Conservation (phyloP, 2,797 vertebrate genomes). For the Threskiornis aethiopicus region DNA sequence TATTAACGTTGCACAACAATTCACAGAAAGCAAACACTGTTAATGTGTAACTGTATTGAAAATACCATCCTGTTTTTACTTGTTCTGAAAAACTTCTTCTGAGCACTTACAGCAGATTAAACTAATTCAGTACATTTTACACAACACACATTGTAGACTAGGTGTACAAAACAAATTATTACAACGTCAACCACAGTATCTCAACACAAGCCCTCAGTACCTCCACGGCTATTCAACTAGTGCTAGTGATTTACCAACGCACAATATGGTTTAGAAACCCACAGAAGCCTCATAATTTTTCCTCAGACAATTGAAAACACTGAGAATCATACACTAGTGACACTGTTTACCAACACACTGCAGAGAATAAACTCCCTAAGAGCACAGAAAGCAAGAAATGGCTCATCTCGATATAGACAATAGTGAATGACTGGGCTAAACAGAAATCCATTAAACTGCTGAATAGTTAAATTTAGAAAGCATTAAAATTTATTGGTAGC, state of each 20-base stretch:
- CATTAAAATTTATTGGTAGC: neutral
- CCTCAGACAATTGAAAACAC: neutral
- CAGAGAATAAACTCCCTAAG: neutral
- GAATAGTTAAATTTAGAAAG: neutral
- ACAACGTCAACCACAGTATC: neutral
- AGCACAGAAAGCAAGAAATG: neutral
- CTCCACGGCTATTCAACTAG: neutral
- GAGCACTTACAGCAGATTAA: neutral
- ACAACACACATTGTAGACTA: neutral
- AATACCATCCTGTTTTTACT: neutral
- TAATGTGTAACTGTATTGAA: neutral
- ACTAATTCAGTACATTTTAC: neutral
- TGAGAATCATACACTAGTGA: neutral
- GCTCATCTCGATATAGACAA: neutral
- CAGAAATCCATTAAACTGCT: neutral
- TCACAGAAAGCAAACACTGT: neutral
- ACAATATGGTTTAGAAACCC: neutral
- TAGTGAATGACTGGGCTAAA: neutral
- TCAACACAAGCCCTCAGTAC: neutral
- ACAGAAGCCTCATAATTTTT: neutral
- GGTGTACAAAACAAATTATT: neutral
- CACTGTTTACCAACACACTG: neutral
- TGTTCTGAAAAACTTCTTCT: neutral
- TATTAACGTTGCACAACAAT: neutral
- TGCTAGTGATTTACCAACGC: neutral